These are phyloP conservation scores for Varecia variegata DNA, from an alignment of 2,797 vertebrate genomes.

Conservation along the genomic window DNA sequence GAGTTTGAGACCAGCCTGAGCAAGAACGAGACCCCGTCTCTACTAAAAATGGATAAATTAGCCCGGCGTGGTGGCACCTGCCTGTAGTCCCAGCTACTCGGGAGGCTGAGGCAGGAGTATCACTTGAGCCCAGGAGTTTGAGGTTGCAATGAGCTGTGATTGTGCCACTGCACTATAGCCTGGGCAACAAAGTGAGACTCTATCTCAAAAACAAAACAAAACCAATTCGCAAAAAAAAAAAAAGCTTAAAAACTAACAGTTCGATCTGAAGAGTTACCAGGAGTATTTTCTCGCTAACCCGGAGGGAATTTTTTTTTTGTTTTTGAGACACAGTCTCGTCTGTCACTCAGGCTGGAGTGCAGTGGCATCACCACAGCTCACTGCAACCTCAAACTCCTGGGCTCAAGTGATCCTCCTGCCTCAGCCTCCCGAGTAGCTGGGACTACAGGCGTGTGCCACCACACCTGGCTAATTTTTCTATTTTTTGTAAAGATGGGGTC, in stretches of 20 bases:
- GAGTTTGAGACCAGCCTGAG: not conserved
- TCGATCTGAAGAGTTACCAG: not conserved
- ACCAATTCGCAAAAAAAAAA: not conserved
- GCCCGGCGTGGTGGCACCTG: accelerated
- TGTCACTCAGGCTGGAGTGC: not conserved
- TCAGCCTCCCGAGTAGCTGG: not conserved
- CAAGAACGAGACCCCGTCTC: too few relatives aligned
- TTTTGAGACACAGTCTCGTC: not conserved
- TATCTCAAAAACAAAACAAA: not conserved
- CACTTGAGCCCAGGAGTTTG: not conserved
- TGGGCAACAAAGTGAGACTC: not conserved
- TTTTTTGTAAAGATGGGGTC: too few relatives aligned
- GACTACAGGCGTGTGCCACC: not conserved
- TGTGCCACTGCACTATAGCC: not conserved
- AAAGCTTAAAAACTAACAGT: not conserved
- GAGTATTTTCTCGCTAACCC: not conserved
- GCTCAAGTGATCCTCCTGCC: not conserved
- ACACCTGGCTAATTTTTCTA: too few relatives aligned
- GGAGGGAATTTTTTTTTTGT: not conserved
- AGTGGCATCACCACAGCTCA: too few relatives aligned
- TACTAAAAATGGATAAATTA: not conserved
- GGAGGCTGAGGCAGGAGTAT: not conserved
- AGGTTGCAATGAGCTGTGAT: not conserved
- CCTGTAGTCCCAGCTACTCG: not conserved
- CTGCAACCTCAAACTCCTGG: accelerated